Evolutionary conservation across 2,888 invertebrate genomes (phyloP), one percentile per base, ranked within the genome.

Genomic region (Limnephilus lunatus): DNA sequence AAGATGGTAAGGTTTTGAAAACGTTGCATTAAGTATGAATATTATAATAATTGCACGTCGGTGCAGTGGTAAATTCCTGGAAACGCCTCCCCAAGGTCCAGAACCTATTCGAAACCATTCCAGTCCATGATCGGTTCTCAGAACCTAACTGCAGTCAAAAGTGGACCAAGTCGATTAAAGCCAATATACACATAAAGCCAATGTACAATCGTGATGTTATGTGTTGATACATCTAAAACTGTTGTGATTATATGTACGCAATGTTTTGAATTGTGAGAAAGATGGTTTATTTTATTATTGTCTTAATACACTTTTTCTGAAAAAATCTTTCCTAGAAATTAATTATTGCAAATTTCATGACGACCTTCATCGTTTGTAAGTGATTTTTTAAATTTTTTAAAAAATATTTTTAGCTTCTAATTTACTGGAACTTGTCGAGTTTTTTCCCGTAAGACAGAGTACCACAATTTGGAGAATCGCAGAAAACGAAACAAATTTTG

Each of bases 11-110:
- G 68, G 68, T 68, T 68, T 68, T 68, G 5, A 68, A 68, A 68
- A 68, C 68, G 68, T 7, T 25, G 25, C 19, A 68, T 68, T 68
- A 19, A 68, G 68, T n/a, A 9, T 68, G 68, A 68, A 68, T 9
- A 68, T 68, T 68, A 68, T 68, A 68, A 68, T 68, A 68, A 68
- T 68, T 68, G 68, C 68, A 68, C 9, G 68, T 68, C 68, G 68
- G 68, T n/a, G 68, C 68, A 68, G 68, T 68, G 68, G 68, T 68
- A 68, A 68, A 68, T 68, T 68, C 68, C 68, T 68, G 68, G 68
- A 68, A 68, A 68, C 68, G 68, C 68, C 68, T 68, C n/a, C 68
- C 68, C 68, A 68, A 25, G 68, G 25, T 68, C n/a, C 68, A n/a
- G 68, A 68, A 68, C 68, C 68, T 25, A 48, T 48, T 48, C 48